Conservation (phyloP, 2,888 invertebrate species). For the Vesta saturnalis region DNA sequence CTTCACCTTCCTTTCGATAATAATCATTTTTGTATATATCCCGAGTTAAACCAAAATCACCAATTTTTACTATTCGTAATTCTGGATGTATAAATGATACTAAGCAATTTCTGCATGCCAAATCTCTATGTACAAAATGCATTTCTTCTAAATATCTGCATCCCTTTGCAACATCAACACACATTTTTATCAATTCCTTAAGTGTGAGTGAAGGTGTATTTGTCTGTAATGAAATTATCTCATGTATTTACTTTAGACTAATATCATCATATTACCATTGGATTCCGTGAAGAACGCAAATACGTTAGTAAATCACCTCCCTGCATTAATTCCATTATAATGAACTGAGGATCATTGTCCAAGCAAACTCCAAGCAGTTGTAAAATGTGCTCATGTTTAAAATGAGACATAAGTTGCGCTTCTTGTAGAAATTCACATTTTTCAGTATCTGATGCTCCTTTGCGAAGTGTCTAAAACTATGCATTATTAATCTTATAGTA, state of each 20-base stretch:
- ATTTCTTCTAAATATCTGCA: conserved; percentile 96
- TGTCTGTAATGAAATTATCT: conserved; percentile 62
- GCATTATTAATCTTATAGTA: not conserved
- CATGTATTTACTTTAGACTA: conserved; percentile 1
- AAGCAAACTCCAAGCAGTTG: conserved; percentile 93
- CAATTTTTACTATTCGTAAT: conserved; percentile 90
- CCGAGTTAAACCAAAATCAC: conserved; percentile 95
- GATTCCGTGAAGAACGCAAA: conserved; percentile 81
- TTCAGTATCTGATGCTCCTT: conserved; percentile 90
- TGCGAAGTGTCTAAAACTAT: conserved; percentile 79
- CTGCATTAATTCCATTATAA: conserved; percentile 98
- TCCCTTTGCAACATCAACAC: conserved; percentile 94
- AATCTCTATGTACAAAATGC: conserved; percentile 96
- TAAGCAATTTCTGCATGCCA: conserved; percentile 95
- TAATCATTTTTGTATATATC: conserved; percentile 98
- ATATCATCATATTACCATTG: conserved; percentile 65
- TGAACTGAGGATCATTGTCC: conserved; percentile 91
- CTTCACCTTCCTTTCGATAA: conserved; percentile 93
- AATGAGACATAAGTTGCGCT: conserved; percentile 96
- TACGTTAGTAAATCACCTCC: conserved; percentile 95
- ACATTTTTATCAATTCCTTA: conserved; percentile 89
- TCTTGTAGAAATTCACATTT: conserved; percentile 96
- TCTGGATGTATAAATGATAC: conserved; percentile 78
- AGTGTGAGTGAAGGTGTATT: conserved; percentile 76
- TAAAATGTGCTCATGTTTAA: conserved; percentile 95